A percentile compares a stretch with the other conserved stretches of the same genome.
Conservation (phyloP, 2,113 vertebrate species). For the Pelvicachromis taeniatus region DNA sequence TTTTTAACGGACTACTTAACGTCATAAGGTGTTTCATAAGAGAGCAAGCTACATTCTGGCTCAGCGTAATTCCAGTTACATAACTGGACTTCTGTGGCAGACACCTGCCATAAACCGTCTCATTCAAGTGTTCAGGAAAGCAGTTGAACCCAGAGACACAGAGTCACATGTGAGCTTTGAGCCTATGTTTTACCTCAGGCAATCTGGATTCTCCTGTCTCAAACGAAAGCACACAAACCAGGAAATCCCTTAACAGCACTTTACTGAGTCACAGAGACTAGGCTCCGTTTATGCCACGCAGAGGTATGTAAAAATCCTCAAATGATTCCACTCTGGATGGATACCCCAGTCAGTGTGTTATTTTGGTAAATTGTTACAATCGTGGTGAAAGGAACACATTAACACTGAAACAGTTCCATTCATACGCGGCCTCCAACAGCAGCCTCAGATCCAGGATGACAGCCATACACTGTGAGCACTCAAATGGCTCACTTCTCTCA, state of each 20-base stretch:
- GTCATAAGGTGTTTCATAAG: neutral
- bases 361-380: neutral
- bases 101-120: slow-evolving; percentile 14
- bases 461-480: neutral
- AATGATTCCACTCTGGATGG: neutral
- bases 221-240: neutral
- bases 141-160: slow-evolving; percentile 10
- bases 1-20: neutral
- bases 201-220: neutral
- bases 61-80: slow-evolving; percentile 42
- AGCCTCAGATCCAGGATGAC: neutral
- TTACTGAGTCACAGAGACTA: neutral
- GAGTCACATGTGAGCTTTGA: slow-evolving; percentile 7
- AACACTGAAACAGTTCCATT: slow-evolving; percentile 1
- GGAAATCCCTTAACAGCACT: neutral
- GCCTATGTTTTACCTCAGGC: neutral
- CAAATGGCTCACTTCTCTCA: slow-evolving; percentile 21
- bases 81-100: slow-evolving; percentile 18
- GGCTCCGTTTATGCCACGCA: neutral
- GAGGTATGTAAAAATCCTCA: neutral
- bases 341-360: neutral
- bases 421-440: neutral
- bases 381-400: neutral
- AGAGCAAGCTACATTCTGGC: neutral
- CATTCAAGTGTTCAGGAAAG: slow-evolving; percentile 5